Conservation (phyloP, 2,113 vertebrate genomes). For the Symphodus melops region DNA sequence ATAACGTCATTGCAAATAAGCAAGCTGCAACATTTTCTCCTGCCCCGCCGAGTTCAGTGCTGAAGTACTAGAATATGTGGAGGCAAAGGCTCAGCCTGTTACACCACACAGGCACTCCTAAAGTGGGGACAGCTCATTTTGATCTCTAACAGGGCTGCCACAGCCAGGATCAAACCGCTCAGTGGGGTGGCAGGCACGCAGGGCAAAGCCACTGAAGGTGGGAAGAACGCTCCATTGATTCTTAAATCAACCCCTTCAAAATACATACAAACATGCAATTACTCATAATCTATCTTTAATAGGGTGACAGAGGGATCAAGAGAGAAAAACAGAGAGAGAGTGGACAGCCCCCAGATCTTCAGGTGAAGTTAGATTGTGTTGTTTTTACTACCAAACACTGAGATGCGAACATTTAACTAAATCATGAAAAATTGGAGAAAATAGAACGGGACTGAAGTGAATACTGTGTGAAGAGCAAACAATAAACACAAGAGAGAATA, state of each 20-base stretch:
- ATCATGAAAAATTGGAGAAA: neutral
- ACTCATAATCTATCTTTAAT: constrained; percentile 87
- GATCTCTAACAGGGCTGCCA: constrained; percentile 93
- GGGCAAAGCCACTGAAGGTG: constrained; percentile 87
- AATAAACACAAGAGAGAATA: neutral
- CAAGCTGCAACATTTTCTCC: neutral
- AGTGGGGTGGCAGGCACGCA: constrained; percentile 90
- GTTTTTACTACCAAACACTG: constrained; percentile 83
- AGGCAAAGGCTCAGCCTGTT: constrained; percentile 25
- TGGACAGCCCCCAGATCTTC: neutral
- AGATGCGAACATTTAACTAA: constrained; percentile 77
- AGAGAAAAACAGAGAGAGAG: constrained; percentile 38
- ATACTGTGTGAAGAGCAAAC: constrained; percentile 6
- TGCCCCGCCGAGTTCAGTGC: neutral
- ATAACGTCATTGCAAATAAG: neutral
- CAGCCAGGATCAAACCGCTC: constrained; percentile 94
- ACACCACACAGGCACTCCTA: constrained; percentile 22
- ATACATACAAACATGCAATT: constrained; percentile 96
- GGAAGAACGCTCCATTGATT: constrained; percentile 83
- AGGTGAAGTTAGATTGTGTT: constrained; percentile 51
- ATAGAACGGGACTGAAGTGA: constrained; percentile 4
- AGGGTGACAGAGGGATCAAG: constrained; percentile 15
- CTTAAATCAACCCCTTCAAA: constrained; percentile 84
- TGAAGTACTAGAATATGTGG: constrained; percentile 25
- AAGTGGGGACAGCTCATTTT: constrained; percentile 85